phyloP scores from a whole-genome alignment of 2,888 invertebrate species.

The Ochropacha duplaris region DNA sequence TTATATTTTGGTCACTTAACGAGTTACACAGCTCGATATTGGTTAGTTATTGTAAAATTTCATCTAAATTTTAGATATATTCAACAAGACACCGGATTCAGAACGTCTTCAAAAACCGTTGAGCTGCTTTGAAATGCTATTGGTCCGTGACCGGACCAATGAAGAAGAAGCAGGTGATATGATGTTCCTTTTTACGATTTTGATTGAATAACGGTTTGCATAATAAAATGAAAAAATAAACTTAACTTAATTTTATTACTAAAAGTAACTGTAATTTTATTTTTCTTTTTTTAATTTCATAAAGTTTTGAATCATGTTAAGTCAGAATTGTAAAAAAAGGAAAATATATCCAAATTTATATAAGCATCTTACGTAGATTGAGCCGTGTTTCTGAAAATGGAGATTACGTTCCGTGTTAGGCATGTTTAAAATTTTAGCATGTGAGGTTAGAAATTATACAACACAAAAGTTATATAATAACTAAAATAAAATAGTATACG shows the following conservation, averaged over 20 bases:
- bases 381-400: background rate
- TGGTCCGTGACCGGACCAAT: constrained; percentile 58
- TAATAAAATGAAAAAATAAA: too few species aligned
- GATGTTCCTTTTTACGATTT: constrained; percentile 40
- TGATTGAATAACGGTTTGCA: background rate
- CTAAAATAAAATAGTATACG: background rate
- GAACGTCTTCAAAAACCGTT: constrained; percentile 77
- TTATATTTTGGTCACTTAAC: constrained; percentile 42
- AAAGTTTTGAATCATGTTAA: background rate
- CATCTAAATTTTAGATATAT: constrained; percentile 56
- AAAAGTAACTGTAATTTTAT: too few species aligned
- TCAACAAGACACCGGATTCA: constrained; percentile 68
- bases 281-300: too few species aligned
- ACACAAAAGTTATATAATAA: background rate
- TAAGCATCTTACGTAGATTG: background rate
- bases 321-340: background rate
- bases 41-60: constrained; percentile 44
- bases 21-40: constrained; percentile 46
- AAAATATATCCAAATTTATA: background rate
- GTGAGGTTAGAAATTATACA: background rate
- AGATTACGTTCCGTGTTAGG: background rate
- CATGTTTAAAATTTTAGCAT: too few species aligned
- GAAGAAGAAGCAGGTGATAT: constrained; percentile 23
- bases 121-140: constrained; percentile 58
- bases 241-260: too few species aligned